Base-by-base conservation (phyloP, 2,113 vertebrate genomes). In the Pteronura brasiliensis region DNA sequence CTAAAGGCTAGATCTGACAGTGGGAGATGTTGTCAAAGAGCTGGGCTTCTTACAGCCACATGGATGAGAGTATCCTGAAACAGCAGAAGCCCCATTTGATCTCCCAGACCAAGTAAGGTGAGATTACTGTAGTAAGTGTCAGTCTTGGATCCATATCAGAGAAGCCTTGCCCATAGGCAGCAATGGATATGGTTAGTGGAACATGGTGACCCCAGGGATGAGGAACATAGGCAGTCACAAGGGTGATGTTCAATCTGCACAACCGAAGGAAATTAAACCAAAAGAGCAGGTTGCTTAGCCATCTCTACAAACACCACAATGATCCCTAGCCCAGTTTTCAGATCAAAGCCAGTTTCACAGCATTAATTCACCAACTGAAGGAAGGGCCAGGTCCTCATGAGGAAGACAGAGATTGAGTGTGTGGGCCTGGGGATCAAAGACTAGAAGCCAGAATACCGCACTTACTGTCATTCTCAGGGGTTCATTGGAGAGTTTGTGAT, bases 181-280 rank as follows among this genome's bases (percentile, higher is more conserved):
- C 4, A 14, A 6, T 20, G 44, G 27, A 31, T 27, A 3, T 14
- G 44, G 8, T 5, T 42, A 14, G 6, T 55, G 49, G 72, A 4
- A 20, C 14, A 0, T 0, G 0, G 17, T 21, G 23, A 39, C 2
- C 39, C 61, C 47, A 2, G 25, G 13, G 25, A 8, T 15, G 2
- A 13, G 25, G 77, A 63, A 14, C 18, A 14, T 3, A 44, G 52
- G 13, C 0, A 29, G 71, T 31, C 4, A 25, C 31, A 4, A 39
- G 7, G 36, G n/a, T 21, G 7, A 57, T 20, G 31, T 10, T 23
- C 81, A 10, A 0, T 29, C 47, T 21, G 2, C 2, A 20, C 5
- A 9, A 34, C 13, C 1, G 11, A 59, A 39, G 39, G 39, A 59
- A 4, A 8, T 7, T 17, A 44, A 47, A 65, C 13, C 4, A 2